Percentiles rank a stretch among this genome's conserved stretches.
Evolutionary conservation across 2,113 vertebrate species (phyloP).

Genomic region (Steatornis caripensis): DNA sequence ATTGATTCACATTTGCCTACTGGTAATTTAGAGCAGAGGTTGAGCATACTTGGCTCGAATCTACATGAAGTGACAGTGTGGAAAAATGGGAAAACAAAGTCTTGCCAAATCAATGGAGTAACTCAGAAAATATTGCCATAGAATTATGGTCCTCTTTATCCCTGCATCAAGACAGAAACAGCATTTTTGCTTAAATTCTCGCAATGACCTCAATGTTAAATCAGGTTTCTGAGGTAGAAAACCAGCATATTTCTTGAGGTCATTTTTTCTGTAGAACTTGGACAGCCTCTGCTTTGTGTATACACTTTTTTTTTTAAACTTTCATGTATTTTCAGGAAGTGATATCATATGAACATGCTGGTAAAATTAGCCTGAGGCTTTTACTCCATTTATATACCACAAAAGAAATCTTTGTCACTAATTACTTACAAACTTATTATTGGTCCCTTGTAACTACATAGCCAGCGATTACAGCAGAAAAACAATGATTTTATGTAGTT

Average conservation of each 20-base stretch:
- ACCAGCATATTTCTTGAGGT: not conserved
- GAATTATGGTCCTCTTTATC: not conserved
- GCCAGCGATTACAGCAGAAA: constrained; percentile 31
- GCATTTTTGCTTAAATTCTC: not conserved
- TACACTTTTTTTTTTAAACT: not conserved
- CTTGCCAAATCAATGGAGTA: not conserved
- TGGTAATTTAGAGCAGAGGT: not conserved
- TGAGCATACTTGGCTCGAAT: not conserved
- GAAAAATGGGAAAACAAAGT: not conserved
- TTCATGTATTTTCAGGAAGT: constrained; percentile 61
- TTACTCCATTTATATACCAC: constrained; percentile 40
- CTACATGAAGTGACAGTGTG: not conserved
- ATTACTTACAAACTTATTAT: constrained; percentile 36
- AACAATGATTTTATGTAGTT: constrained; percentile 28
- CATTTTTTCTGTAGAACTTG: not conserved
- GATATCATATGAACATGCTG: constrained; percentile 44
- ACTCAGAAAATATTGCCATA: not conserved
- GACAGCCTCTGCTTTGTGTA: constrained; percentile 28
- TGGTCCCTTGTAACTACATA: constrained; percentile 15
- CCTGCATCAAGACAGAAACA: not conserved
- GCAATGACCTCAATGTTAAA: not conserved
- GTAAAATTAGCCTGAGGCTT: constrained; percentile 62
- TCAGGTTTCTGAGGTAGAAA: constrained; percentile 13
- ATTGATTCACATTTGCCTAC: not conserved
- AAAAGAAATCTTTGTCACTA: constrained; percentile 63